These are phyloP conservation scores for Philaethria dido DNA, from an alignment of 2,888 invertebrate species.

Conservation along the genomic window DNA sequence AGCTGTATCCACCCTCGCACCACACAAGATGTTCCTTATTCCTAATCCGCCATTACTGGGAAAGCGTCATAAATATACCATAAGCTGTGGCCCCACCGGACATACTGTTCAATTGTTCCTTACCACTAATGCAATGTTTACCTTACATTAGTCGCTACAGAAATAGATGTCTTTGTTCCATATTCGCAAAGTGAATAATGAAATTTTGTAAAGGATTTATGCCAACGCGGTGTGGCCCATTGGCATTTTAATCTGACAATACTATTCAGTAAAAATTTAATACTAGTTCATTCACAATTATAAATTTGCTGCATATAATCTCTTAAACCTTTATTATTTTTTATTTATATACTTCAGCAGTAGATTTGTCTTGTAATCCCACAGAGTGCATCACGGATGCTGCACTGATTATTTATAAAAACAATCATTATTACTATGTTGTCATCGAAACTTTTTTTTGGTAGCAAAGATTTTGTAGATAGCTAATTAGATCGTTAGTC, in stretches of 20 bases:
- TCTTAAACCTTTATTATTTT: constrained; percentile 9
- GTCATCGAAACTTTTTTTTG: constrained; percentile 41
- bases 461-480: constrained; percentile 42
- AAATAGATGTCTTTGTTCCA: constrained; percentile 65
- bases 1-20: constrained; percentile 58
- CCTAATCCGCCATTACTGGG: constrained; percentile 67
- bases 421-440: constrained; percentile 14
- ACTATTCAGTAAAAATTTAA: constrained; percentile 41
- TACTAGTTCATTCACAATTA: constrained; percentile 6
- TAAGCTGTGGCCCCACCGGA: constrained; percentile 59
- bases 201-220: constrained; percentile 55
- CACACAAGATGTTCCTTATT: constrained; percentile 70
- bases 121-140: constrained; percentile 73
- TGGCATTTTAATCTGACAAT: constrained; percentile 62
- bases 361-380: background rate
- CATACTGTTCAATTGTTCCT: constrained; percentile 68
- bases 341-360: background rate
- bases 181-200: constrained; percentile 56
- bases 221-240: constrained; percentile 48
- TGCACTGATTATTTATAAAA: background rate
- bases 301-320: constrained; percentile 5
- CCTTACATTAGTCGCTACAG: constrained; percentile 67
- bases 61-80: constrained; percentile 68
- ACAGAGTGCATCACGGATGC: background rate
- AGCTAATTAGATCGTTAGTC: constrained; percentile 59